Conservation (phyloP, 2,797 vertebrate species). For the Momotus momota region DNA sequence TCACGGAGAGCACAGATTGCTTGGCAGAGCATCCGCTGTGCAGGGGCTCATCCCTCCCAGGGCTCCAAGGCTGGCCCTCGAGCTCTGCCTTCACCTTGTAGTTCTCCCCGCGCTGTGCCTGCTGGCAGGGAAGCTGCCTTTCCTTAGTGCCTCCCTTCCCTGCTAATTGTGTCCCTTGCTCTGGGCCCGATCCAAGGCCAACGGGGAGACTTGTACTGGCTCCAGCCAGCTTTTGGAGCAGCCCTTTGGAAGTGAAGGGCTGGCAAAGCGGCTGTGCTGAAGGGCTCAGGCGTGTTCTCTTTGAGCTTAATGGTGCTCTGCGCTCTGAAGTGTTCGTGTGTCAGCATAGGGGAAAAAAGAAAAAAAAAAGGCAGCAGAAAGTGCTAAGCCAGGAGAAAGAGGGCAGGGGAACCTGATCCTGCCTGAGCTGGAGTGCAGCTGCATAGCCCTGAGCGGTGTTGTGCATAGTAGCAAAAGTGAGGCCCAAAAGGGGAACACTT, state of each 20-base stretch:
- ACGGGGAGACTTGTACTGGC: background rate
- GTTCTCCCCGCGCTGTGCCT: background rate
- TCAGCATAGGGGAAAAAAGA: background rate
- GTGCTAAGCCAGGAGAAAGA: constrained; percentile 60
- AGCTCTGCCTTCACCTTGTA: background rate
- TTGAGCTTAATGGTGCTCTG: background rate
- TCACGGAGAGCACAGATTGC: background rate
- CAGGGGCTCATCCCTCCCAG: background rate
- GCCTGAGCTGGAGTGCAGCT: constrained; percentile 64
- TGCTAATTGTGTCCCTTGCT: background rate
- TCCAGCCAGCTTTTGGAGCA: background rate
- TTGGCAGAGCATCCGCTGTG: accelerated
- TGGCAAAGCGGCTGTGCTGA: background rate
- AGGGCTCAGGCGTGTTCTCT: background rate
- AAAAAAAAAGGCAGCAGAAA: background rate
- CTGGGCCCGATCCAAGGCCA: constrained; percentile 16
- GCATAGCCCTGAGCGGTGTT: constrained; percentile 62
- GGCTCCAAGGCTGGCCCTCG: background rate
- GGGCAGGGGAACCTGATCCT: constrained; percentile 71
- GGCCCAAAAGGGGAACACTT: constrained; percentile 60
- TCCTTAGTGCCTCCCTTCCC: background rate
- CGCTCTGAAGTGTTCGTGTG: background rate
- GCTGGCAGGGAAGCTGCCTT: constrained; percentile 13
- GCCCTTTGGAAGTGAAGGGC: background rate
- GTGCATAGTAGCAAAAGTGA: constrained; percentile 58